Evolutionary conservation across 2,113 vertebrate genomes (phyloP).

Genomic region (Trematocara marginatum): DNA sequence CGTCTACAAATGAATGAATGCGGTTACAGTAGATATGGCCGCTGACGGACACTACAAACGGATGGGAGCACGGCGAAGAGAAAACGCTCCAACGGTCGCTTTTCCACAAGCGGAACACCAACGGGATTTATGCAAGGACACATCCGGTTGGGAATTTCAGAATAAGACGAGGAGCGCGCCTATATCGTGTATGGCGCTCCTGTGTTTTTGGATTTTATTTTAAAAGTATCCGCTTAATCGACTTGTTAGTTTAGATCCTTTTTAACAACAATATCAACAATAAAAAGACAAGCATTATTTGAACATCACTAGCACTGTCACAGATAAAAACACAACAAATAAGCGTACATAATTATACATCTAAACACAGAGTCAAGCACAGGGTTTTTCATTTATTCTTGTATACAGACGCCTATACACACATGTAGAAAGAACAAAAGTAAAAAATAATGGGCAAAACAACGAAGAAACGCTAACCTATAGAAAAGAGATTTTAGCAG

Average conservation of each 20-base stretch:
- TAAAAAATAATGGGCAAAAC: background rate
- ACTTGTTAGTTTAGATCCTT: background rate
- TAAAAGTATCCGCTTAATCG: background rate
- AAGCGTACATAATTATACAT: background rate
- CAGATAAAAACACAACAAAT: background rate
- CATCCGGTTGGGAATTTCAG: constrained; percentile 27
- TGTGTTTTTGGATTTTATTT: background rate
- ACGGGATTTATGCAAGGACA: fast-evolving
- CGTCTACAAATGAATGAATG: constrained; percentile 31
- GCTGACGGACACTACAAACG: background rate
- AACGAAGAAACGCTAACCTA: background rate
- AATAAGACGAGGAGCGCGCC: background rate
- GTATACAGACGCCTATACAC: background rate
- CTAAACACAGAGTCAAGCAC: background rate
- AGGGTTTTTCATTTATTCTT: background rate
- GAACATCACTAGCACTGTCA: background rate
- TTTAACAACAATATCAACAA: background rate
- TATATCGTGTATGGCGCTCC: fast-evolving
- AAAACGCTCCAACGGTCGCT: background rate
- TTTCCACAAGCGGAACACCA: background rate
- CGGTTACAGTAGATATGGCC: constrained; percentile 35
- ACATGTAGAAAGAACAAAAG: background rate
- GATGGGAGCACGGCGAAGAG: background rate
- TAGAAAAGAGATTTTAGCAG: fast-evolving
- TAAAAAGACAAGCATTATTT: background rate